These are phyloP conservation scores for Apeira syringaria DNA, from an alignment of 2,888 invertebrate genomes.

Conservation along the genomic window DNA sequence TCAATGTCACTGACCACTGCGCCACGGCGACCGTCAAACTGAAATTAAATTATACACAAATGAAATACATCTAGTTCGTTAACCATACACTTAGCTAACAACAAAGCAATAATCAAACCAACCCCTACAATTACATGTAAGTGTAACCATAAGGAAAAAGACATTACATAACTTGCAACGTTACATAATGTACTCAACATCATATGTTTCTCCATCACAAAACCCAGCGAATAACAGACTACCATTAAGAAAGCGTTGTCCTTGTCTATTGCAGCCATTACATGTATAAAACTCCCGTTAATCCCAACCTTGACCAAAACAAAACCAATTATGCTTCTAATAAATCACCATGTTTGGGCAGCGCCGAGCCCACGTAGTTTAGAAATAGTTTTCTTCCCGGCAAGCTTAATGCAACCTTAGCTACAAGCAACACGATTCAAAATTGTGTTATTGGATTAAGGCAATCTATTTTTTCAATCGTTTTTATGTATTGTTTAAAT, in stretches of 20 bases:
- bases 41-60: no score
- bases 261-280: slow-evolving; percentile 60
- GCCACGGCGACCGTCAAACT: no score
- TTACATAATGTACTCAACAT: slow-evolving; percentile 8
- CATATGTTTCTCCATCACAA: slow-evolving; percentile 16
- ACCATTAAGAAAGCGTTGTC: slow-evolving; percentile 53
- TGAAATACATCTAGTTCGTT: no score
- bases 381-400: slow-evolving; percentile 24
- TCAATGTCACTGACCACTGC: no score
- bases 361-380: slow-evolving; percentile 45
- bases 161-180: slow-evolving; percentile 3
- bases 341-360: slow-evolving; percentile 54
- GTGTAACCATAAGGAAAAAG: slow-evolving; percentile 1
- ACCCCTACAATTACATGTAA: slow-evolving; percentile 9
- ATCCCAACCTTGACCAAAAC: slow-evolving; percentile 65
- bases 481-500: slow-evolving; percentile 35
- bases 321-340: slow-evolving; percentile 71
- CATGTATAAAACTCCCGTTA: slow-evolving; percentile 66
- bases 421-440: slow-evolving; percentile 17
- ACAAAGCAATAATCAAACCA: slow-evolving; percentile 10
- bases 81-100: background rate
- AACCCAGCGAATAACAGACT: slow-evolving; percentile 34
- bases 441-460: slow-evolving; percentile 15
- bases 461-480: slow-evolving; percentile 35
- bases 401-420: slow-evolving; percentile 21